Base-by-base conservation (phyloP, 2,888 invertebrate genomes). In the Crossocerus cetratus region DNA sequence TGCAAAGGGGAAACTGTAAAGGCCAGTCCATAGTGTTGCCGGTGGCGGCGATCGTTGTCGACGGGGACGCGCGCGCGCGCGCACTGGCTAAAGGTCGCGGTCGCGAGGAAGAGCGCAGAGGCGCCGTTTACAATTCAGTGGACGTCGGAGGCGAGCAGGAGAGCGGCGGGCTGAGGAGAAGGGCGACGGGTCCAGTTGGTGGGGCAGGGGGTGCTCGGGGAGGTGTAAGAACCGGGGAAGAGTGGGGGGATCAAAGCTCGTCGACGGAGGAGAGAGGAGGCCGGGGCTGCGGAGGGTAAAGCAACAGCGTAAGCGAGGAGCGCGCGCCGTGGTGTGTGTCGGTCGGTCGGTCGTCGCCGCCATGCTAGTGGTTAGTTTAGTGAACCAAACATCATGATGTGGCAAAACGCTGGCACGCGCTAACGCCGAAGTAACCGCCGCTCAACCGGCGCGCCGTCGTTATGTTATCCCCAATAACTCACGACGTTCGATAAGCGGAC, bases 341-440 rank as follows among this genome's bases (percentile, higher is more conserved):
- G 71, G 82, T 83, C 80, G 80, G 84, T 83, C 83, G 83, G 81
- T 79, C 49, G 49, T 49, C 84, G 85, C 85, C 86, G 86, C 86
- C 85, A 85, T 86, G 84, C 88, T 81, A 86, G 86, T 88, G 87
- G 86, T 87, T 89, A 87, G 89, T 90, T 88, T 89, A 89, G 90
- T 89, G 89, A 87, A 86, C 85, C 86, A 87, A 88, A 90, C 88
- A 88, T 89, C 88, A 90, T 90, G 90, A 90, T 90, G 90, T 90
- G 90, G 90, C 90, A 89, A 85, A 89, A 87, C 87, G 88, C 85
- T 86, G 82, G 81, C 80, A 84, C 83, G 82, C 87, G 85, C 83
- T 87, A 82, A 87, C 80, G 80, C 83, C 77, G 73, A 78, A 82
- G 78, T 71, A 81, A 80, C 81, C 49, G 84, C 84, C 86, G 86